Percentiles rank a stretch among this genome's conserved stretches.
Evolutionary conservation across 2,888 invertebrate genomes (phyloP).

Genomic region (Heliconius aoede): DNA sequence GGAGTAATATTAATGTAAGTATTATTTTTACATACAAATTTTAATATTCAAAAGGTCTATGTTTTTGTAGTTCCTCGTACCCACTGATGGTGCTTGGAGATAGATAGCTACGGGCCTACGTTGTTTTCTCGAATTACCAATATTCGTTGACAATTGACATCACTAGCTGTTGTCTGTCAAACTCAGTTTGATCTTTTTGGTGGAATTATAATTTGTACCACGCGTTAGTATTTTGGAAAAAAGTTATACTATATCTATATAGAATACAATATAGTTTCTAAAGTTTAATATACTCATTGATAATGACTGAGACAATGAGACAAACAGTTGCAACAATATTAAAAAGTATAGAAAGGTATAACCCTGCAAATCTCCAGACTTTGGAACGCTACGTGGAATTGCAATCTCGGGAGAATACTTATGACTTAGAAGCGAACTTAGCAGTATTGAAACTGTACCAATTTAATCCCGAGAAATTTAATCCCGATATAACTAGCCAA

Average conservation of each 20-base stretch:
- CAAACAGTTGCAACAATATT: conserved; percentile 93
- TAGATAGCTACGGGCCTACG: too few species aligned
- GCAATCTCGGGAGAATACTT: conserved; percentile 96
- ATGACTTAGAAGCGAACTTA: conserved; percentile 98
- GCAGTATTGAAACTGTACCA: conserved; percentile 98
- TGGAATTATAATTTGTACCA: conserved; percentile 3
- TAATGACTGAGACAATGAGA: conserved; percentile 93
- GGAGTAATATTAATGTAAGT: too few species aligned
- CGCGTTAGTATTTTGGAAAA: conserved; percentile 1
- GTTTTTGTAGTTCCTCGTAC: too few species aligned
- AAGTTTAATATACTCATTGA: neutral
- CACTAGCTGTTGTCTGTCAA: conserved; percentile 6
- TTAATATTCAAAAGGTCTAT: too few species aligned
- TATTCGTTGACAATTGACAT: neutral
- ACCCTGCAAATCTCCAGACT: conserved; percentile 96
- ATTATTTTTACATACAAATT: too few species aligned
- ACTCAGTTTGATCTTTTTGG: neutral
- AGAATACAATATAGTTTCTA: neutral
- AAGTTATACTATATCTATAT: neutral
- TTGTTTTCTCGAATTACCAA: neutral
- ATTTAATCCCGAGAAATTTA: conserved; percentile 94
- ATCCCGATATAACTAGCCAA: conserved; percentile 92
- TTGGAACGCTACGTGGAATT: conserved; percentile 96
- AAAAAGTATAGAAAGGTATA: conserved; percentile 97
- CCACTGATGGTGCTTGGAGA: too few species aligned